Conservation (phyloP, 1,140 invertebrate genomes). For the Drosophila triauraria region DNA sequence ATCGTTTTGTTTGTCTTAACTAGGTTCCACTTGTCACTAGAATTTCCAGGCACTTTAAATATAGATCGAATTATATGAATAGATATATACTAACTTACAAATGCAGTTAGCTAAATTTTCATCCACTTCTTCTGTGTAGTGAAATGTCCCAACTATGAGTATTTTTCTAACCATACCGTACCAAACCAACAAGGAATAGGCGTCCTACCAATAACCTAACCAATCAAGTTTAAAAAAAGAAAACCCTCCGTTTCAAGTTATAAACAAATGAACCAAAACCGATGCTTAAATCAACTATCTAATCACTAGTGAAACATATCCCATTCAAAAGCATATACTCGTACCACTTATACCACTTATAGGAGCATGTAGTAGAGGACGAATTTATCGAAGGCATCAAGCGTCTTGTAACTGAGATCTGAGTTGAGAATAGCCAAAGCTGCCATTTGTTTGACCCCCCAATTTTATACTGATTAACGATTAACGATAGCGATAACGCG, state of each 20-base stretch:
- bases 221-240: slow-evolving; percentile 64
- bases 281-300: slow-evolving; percentile 58
- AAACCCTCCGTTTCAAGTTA: slow-evolving; percentile 83
- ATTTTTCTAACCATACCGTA: slow-evolving; percentile 65
- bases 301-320: slow-evolving; percentile 51
- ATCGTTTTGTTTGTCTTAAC: slow-evolving; percentile 12
- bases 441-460: slow-evolving; percentile 61
- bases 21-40: slow-evolving; percentile 41
- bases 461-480: slow-evolving; percentile 48
- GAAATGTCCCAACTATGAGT: slow-evolving; percentile 57
- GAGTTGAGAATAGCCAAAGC: slow-evolving; percentile 62
- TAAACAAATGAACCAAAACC: slow-evolving; percentile 80
- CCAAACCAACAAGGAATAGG: slow-evolving; percentile 34
- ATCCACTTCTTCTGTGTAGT: slow-evolving; percentile 57
- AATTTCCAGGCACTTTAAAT: slow-evolving; percentile 42
- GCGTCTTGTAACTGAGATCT: slow-evolving; percentile 23
- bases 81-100: slow-evolving; percentile 36
- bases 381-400: slow-evolving; percentile 42
- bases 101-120: slow-evolving; percentile 63
- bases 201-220: slow-evolving; percentile 72
- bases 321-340: slow-evolving; percentile 58
- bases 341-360: slow-evolving; percentile 26
- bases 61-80: slow-evolving; percentile 43
- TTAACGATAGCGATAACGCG: slow-evolving; percentile 7
- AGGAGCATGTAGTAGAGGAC: slow-evolving; percentile 36